phyloP scores from a whole-genome alignment of 2,797 vertebrate genomes.

The Ficedula albicollis region DNA sequence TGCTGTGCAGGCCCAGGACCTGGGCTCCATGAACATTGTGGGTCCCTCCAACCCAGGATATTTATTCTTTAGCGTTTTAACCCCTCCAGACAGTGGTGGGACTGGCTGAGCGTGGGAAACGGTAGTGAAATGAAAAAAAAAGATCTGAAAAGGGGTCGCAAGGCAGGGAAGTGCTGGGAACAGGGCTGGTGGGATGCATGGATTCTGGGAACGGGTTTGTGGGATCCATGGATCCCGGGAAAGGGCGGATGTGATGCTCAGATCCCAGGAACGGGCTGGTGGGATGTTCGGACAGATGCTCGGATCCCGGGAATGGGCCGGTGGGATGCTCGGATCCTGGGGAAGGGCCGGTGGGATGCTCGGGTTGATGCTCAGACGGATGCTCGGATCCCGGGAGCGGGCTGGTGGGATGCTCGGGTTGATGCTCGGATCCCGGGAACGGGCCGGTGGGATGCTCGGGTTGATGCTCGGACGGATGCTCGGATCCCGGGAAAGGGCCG shows the following conservation, averaged over 20 bases:
- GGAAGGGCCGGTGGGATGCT: too few species aligned
- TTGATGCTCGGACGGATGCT: not conserved
- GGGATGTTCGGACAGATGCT: not conserved
- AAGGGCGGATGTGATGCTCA: rapidly evolving
- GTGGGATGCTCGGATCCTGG: not conserved
- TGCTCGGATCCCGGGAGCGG: rapidly evolving
- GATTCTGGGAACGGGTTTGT: rapidly evolving
- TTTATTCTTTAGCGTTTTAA: not conserved
- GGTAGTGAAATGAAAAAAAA: rapidly evolving
- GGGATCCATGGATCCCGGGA: not conserved
- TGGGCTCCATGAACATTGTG: not conserved
- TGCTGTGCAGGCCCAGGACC: not conserved
- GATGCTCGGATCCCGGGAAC: rapidly evolving
- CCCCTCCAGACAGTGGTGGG: rapidly evolving
- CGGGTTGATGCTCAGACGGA: not conserved
- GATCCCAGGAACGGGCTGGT: not conserved
- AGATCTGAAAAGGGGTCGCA: not conserved
- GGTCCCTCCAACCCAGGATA: not conserved
- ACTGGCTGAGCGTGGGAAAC: rapidly evolving
- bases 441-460: rapidly evolving
- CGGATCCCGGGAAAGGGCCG: too few species aligned
- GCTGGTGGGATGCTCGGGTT: rapidly evolving
- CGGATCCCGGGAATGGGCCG: rapidly evolving
- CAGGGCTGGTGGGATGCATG: rapidly evolving
- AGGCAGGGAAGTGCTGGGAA: rapidly evolving